Evolutionary conservation across 2,113 vertebrate genomes (phyloP), one percentile per base, ranked within the genome.

Genomic region (Oncorhynchus mykiss): DNA sequence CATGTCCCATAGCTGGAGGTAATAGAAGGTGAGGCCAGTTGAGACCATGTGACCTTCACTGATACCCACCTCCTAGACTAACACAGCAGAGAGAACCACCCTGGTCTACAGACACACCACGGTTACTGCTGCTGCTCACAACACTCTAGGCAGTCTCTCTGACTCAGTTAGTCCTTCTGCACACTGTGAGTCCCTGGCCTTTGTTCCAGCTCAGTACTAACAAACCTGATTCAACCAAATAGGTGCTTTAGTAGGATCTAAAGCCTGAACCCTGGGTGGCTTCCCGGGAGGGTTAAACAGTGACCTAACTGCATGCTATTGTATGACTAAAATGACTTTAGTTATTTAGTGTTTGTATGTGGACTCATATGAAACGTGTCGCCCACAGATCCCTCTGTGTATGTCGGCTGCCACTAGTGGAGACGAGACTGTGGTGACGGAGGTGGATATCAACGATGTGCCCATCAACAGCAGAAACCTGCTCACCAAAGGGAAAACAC

Each of bases 401-500:
- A 74, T 75, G 16, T 72, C 85, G 7, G 71, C 83, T 24, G 74
- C 79, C 69, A 14, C 75, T 25, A 5, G 70, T 16, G 67, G 71
- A 76, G 96, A 97, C 70, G 96, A 99, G 80, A 92, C 96, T 2
- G 96, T 97, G 57, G 94, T 97, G 34, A 96, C 98, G 0, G 97
- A 99, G 87, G 96, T 99, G 0, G 97, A 99, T 76, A 99, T 99
- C 77, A 99, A 98, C 1, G 96, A 99, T 0, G 97, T 99, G 0
- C 97, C 98, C 11, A 86, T 97, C 4, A 96, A 95, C 0, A 96
- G 96, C 87, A 93, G 98, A 68, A 98, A 98, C 86, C 93, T 98
- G 81, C 93, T 99, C 78, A 99, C 98, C 0, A 92, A 96, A 88
- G 96, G 95, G 29, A 97, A 97, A 88, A 98, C 95, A 6, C 98